Evolutionary conservation across 2,113 vertebrate species (phyloP).

Genomic region (Narcine bancroftii): DNA sequence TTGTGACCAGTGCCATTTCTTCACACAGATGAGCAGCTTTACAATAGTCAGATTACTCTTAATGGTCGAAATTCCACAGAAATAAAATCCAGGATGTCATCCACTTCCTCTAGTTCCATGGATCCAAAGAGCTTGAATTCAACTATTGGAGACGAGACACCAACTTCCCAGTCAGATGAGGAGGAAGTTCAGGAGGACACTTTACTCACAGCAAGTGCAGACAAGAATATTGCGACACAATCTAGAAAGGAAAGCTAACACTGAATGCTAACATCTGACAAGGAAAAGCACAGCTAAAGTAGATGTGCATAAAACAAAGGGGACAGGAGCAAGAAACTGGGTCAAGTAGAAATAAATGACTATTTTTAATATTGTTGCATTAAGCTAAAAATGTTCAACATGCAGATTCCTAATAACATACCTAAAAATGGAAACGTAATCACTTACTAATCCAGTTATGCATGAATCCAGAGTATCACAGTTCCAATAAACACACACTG

Average conservation of each 20-base stretch:
- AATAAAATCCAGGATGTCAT: conserved; percentile 66
- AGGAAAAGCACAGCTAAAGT: not conserved
- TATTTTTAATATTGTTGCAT: not conserved
- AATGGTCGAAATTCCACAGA: conserved; percentile 51
- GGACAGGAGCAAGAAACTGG: not conserved
- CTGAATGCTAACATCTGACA: no score
- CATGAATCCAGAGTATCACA: not conserved
- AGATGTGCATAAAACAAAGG: not conserved
- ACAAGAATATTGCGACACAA: not conserved
- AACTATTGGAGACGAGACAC: conserved; percentile 67
- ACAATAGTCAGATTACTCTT: conserved; percentile 56
- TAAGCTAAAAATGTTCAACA: not conserved
- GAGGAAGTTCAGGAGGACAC: conserved; percentile 70
- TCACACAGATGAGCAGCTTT: conserved; percentile 50
- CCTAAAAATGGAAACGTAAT: no score
- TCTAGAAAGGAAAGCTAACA: not conserved
- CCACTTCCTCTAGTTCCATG: conserved; percentile 65
- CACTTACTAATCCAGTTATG: not conserved
- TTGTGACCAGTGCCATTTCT: conserved; percentile 46
- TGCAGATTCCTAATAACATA: not conserved
- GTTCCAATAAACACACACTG: not conserved
- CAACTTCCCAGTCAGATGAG: conserved; percentile 76
- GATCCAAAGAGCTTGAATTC: conserved; percentile 70
- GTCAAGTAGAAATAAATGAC: not conserved
- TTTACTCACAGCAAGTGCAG: not conserved